phyloP scores from a whole-genome alignment of 2,888 invertebrate species.

The Chaitophorus viminalis region DNA sequence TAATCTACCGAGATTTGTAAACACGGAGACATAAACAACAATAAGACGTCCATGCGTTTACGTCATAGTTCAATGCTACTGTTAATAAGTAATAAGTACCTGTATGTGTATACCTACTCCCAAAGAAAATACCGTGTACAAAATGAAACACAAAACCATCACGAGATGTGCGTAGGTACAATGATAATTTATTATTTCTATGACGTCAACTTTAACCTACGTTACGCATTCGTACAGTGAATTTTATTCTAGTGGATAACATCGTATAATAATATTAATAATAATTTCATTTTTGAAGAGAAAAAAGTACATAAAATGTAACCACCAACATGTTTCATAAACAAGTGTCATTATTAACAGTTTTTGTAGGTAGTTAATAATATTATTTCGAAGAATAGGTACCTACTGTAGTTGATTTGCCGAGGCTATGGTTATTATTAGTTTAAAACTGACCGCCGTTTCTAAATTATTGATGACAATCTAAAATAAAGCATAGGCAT shows the following conservation, averaged over 20 bases:
- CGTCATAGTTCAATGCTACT: background rate
- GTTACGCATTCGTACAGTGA: background rate
- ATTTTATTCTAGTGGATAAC: background rate
- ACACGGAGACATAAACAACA: background rate
- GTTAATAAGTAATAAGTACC: background rate
- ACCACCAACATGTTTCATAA: background rate
- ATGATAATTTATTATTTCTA: background rate
- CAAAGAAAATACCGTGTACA: background rate
- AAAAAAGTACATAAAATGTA: background rate
- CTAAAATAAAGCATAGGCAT: too few species aligned
- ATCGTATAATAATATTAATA: background rate
- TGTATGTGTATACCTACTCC: too few species aligned
- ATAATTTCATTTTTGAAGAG: background rate
- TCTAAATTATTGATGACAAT: too few species aligned
- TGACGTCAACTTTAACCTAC: background rate
- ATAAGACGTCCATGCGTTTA: background rate
- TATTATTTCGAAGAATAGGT: too few species aligned
- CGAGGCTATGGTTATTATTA: too few species aligned
- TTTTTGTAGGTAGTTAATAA: too few species aligned
- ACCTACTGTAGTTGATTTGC: too few species aligned
- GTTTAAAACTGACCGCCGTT: too few species aligned
- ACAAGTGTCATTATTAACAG: background rate
- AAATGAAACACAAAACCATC: background rate
- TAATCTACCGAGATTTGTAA: background rate
- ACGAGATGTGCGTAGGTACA: background rate